Percentiles rank a stretch among this genome's conserved stretches.
phyloP scores from a whole-genome alignment of 2,888 invertebrate genomes.

The Desoria tigrina region DNA sequence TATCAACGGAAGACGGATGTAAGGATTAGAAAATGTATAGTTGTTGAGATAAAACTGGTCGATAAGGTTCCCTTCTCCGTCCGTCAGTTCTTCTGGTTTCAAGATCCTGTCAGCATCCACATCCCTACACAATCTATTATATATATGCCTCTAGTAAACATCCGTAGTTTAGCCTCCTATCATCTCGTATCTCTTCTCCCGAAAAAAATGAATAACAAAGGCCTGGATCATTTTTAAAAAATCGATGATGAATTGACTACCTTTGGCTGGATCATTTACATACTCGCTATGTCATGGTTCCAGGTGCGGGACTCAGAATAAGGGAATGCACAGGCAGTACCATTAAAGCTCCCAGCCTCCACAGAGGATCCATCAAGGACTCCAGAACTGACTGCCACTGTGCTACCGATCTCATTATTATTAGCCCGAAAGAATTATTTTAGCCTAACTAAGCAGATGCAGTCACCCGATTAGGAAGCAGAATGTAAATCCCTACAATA shows the following conservation, averaged over 20 bases:
- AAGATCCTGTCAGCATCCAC: background rate
- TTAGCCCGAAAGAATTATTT: too few species aligned
- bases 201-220: constrained; percentile 3
- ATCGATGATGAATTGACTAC: constrained; percentile 12
- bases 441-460: too few species aligned
- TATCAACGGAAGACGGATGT: constrained; percentile 6
- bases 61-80: constrained; percentile 4
- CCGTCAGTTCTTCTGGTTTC: background rate
- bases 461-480: too few species aligned
- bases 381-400: too few species aligned
- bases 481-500: too few species aligned
- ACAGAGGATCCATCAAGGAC: too few species aligned
- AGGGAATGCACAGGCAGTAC: too few species aligned
- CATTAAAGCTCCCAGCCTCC: too few species aligned
- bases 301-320: constrained; percentile 5
- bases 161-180: constrained; percentile 1
- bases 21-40: constrained; percentile 11
- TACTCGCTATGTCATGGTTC: constrained; percentile 18
- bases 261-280: constrained; percentile 16
- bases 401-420: too few species aligned
- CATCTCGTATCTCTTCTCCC: background rate
- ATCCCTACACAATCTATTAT: background rate
- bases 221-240: constrained; percentile 1
- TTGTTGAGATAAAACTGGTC: constrained; percentile 8
- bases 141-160: background rate